These are phyloP conservation scores for Sarcophaga subvicina DNA, from an alignment of 2,888 invertebrate species.

Conservation along the genomic window DNA sequence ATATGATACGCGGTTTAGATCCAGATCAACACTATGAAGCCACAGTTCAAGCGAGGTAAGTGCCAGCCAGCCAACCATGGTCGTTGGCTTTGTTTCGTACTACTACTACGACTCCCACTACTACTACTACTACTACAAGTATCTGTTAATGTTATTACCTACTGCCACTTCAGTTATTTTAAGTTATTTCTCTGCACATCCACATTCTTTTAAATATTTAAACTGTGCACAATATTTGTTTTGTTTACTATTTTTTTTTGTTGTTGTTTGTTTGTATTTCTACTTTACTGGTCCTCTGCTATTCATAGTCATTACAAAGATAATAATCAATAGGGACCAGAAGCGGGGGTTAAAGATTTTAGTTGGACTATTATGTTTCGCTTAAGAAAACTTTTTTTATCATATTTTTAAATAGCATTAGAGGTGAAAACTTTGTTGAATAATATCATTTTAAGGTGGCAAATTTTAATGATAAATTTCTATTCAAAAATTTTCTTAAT, in stretches of 20 bases:
- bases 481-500: not conserved
- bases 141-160: not conserved
- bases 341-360: not conserved
- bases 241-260: not conserved
- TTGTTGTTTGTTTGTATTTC: not conserved
- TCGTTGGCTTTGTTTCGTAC: not conserved
- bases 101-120: not conserved
- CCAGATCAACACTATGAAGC: conserved; percentile 87
- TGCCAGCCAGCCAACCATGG: conserved; percentile 26
- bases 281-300: not conserved
- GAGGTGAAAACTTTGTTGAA: not conserved
- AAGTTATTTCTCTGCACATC: conserved; percentile 5
- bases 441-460: conserved; percentile 33
- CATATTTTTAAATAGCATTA: not conserved
- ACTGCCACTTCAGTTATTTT: not conserved
- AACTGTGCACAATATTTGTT: conserved; percentile 2
- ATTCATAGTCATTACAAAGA: conserved; percentile 44
- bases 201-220: conserved; percentile 22
- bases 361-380: not conserved
- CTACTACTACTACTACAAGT: not conserved
- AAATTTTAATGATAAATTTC: conserved; percentile 26
- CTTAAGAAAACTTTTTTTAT: not conserved
- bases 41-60: conserved; percentile 85
- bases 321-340: not conserved
- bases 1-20: conserved; percentile 86